phyloP scores from a whole-genome alignment of 2,888 invertebrate species.

The Callinectes sapidus region DNA sequence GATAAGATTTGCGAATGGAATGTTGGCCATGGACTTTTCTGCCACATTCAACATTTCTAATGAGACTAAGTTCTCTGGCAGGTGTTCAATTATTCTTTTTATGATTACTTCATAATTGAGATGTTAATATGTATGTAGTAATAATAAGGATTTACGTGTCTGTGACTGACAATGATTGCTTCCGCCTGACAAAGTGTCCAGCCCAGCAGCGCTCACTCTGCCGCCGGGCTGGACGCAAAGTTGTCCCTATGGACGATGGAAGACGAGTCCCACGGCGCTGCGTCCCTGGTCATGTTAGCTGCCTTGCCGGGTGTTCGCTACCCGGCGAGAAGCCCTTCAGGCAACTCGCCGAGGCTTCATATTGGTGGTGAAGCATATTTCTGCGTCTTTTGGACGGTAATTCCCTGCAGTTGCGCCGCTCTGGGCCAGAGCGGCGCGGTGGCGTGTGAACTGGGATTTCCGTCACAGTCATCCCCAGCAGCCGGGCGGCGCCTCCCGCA shows the following conservation, averaged over 20 bases:
- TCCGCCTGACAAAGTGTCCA: not conserved
- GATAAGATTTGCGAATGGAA: not conserved
- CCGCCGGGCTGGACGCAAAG: too few species aligned
- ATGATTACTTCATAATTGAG: not conserved
- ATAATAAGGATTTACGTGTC: not conserved
- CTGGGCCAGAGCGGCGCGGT: not conserved
- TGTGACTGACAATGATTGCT: not conserved
- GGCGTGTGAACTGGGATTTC: not conserved
- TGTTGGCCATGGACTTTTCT: not conserved
- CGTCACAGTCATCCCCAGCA: slow-evolving; percentile 15
- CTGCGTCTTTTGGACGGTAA: not conserved
- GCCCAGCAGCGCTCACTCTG: too few species aligned
- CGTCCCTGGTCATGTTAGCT: not conserved
- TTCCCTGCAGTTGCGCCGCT: not conserved
- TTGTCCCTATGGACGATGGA: not conserved
- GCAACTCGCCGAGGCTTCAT: not conserved
- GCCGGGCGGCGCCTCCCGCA: not conserved
- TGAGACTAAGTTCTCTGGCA: not conserved
- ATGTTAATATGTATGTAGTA: not conserved
- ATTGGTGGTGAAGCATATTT: not conserved
- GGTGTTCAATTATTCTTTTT: not conserved
- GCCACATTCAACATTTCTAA: not conserved
- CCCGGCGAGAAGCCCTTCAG: not conserved
- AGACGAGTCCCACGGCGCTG: not conserved
- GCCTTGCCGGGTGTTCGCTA: not conserved